Evolutionary conservation across 2,113 vertebrate species (phyloP).

Genomic region (Pelmatolapia mariae): DNA sequence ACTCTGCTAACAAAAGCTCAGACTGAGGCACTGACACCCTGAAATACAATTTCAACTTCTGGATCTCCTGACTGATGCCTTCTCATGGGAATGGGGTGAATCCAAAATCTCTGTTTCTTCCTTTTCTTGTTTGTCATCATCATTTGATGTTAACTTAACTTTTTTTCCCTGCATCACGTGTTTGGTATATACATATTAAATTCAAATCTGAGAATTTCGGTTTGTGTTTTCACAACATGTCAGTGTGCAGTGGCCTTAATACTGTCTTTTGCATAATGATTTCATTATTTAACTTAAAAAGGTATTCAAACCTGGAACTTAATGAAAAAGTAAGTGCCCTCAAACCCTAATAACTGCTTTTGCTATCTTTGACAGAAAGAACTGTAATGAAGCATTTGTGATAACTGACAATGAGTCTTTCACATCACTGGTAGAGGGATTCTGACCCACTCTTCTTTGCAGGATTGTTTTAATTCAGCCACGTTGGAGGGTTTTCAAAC

Average conservation of each 20-base stretch:
- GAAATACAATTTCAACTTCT: background rate
- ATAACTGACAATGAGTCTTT: background rate
- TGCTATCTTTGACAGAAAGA: background rate
- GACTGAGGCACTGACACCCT: background rate
- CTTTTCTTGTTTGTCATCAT: background rate
- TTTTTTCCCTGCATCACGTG: rapidly evolving
- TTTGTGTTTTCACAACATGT: background rate
- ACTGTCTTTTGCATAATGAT: background rate
- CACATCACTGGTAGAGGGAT: background rate
- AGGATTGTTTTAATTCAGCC: background rate
- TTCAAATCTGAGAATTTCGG: rapidly evolving
- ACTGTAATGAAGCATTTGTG: background rate
- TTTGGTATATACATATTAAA: background rate
- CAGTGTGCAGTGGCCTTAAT: background rate
- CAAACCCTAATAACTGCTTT: background rate
- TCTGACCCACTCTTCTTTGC: background rate
- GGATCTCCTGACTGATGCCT: background rate
- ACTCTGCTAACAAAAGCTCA: background rate
- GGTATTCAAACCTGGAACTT: background rate
- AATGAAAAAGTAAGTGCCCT: background rate
- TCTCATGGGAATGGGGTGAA: background rate
- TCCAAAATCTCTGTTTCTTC: background rate
- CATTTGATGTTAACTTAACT: background rate
- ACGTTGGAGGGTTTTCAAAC: background rate
- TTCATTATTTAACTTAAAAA: background rate